phyloP scores from a whole-genome alignment of 2,888 invertebrate species.

The Leucoma salicis region DNA sequence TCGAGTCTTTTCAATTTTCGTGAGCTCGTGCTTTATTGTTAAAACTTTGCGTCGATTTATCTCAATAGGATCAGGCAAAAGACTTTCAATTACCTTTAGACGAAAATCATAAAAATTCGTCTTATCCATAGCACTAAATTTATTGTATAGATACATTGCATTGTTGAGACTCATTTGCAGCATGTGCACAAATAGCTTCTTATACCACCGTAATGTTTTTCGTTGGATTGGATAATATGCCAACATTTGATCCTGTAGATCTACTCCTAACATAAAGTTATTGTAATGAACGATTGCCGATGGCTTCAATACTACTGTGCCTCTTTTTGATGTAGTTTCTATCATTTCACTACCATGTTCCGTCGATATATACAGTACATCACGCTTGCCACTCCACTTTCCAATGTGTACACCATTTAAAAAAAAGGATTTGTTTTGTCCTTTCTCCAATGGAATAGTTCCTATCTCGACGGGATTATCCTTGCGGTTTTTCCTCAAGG shows the following conservation, averaged over 20 bases:
- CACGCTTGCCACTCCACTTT: slow-evolving; percentile 27
- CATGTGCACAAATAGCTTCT: slow-evolving; percentile 28
- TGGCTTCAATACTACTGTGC: slow-evolving; percentile 21
- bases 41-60: slow-evolving; percentile 22
- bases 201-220: slow-evolving; percentile 19
- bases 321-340: slow-evolving; percentile 13
- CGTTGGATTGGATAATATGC: slow-evolving; percentile 28
- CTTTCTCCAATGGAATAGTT: slow-evolving; percentile 23
- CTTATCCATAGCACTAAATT: slow-evolving; percentile 17
- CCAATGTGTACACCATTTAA: slow-evolving; percentile 30
- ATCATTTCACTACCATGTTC: slow-evolving; percentile 16
- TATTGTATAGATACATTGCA: slow-evolving; percentile 19
- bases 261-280: slow-evolving; percentile 25
- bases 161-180: slow-evolving; percentile 25
- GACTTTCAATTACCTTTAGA: slow-evolving; percentile 15
- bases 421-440: slow-evolving; percentile 29
- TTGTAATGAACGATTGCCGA: slow-evolving; percentile 26
- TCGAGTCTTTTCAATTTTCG: slow-evolving; percentile 31
- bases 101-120: slow-evolving; percentile 31
- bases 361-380: slow-evolving; percentile 25
- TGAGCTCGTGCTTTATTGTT: slow-evolving; percentile 25
- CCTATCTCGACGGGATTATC: slow-evolving; percentile 30
- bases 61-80: slow-evolving; percentile 15
- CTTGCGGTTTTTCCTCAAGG: slow-evolving; percentile 35
- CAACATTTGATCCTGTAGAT: slow-evolving; percentile 29